Percentiles rank a stretch among this genome's conserved stretches.
phyloP scores from a whole-genome alignment of 2,888 invertebrate genomes.

The Zygaena filipendulae region DNA sequence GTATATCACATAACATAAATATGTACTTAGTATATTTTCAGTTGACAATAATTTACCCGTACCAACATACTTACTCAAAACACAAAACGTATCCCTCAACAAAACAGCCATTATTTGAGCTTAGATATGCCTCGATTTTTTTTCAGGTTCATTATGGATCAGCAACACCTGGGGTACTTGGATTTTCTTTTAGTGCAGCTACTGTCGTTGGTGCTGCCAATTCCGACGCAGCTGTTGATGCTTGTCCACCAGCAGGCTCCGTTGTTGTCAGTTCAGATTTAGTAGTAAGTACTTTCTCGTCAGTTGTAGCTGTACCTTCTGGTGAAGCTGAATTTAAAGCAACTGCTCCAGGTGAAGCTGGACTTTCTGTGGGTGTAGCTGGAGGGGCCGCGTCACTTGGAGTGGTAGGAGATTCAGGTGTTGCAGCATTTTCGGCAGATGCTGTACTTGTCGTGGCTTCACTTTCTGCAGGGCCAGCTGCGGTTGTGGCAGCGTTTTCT shows the following conservation, averaged over 20 bases:
- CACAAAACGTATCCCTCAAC: no score
- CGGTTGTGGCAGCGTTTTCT: not conserved
- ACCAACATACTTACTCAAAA: no score
- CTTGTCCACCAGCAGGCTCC: slow-evolving; percentile 4
- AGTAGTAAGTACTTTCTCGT: no score
- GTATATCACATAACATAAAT: no score
- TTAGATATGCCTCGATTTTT: no score
- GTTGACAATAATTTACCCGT: no score
- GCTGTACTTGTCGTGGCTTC: slow-evolving; percentile 13
- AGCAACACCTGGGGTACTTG: slow-evolving; percentile 19
- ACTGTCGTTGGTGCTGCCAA: slow-evolving; percentile 16
- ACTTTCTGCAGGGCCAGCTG: slow-evolving; percentile 2
- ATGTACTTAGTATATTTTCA: no score
- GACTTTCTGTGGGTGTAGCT: no score
- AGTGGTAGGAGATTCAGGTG: slow-evolving; percentile 9
- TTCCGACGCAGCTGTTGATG: slow-evolving; percentile 14
- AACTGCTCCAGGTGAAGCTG: not conserved
- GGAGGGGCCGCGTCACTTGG: slow-evolving; percentile 10
- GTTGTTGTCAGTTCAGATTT: no score
- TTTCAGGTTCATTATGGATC: slow-evolving; percentile 12
- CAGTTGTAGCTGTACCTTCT: slow-evolving; percentile 6
- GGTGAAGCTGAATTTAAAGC: slow-evolving; percentile 4
- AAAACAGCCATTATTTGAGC: no score
- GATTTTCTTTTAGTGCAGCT: slow-evolving; percentile 21
- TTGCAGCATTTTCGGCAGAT: slow-evolving; percentile 5